Percentiles rank a stretch among this genome's conserved stretches.
phyloP scores from a whole-genome alignment of 2,113 vertebrate genomes.

The Mustelus asterias region DNA sequence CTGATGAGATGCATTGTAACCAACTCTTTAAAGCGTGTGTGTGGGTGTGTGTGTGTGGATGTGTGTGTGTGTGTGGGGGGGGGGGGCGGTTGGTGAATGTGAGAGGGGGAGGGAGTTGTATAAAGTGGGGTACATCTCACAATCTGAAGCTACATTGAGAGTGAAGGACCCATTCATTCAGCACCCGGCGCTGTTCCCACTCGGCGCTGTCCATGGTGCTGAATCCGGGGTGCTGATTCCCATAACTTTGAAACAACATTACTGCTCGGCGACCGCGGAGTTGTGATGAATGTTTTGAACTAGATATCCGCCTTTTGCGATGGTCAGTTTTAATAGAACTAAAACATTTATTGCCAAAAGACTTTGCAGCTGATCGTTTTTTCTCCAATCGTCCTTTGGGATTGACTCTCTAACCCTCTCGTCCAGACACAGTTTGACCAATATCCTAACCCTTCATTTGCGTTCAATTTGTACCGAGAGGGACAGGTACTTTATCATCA shows the following conservation, averaged over 20 bases:
- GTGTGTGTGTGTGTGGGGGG: too few species aligned
- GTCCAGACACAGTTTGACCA: not conserved
- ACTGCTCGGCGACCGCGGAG: too few species aligned
- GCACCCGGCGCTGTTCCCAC: not conserved
- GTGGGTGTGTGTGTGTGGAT: too few species aligned
- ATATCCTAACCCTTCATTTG: not conserved
- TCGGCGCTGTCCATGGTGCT: not conserved
- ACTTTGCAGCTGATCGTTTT: too few species aligned
- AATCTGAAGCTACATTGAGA: not conserved
- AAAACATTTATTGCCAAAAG: not conserved
- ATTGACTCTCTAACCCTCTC: not conserved
- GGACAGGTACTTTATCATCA: not conserved
- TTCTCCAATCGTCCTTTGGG: not conserved
- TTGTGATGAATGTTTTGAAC: not conserved
- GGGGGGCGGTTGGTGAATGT: too few species aligned
- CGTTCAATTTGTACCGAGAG: not conserved
- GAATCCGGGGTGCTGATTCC: not conserved
- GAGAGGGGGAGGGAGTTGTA: too few species aligned
- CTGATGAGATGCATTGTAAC: not conserved
- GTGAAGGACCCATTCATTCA: not conserved
- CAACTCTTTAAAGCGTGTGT: not conserved
- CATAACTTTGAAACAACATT: not conserved
- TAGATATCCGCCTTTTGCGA: not conserved
- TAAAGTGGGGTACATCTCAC: not conserved
- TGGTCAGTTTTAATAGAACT: not conserved